Percentiles rank a stretch among this genome's conserved stretches.
Evolutionary conservation across 2,888 invertebrate genomes (phyloP).

Genomic region (Acanthosepion pharaonis): DNA sequence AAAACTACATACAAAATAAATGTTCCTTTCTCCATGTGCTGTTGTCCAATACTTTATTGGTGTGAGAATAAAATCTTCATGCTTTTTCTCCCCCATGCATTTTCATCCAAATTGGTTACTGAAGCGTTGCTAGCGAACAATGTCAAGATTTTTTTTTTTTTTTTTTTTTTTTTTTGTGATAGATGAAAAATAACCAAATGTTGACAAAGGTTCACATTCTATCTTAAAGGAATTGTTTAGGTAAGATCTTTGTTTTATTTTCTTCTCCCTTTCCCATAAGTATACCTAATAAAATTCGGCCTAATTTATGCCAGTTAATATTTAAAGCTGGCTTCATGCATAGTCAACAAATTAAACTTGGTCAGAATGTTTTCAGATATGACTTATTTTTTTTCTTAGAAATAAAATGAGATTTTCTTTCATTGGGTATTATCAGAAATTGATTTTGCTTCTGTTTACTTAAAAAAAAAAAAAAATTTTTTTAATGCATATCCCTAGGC

Average conservation of each 20-base stretch:
- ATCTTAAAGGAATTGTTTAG: constrained; percentile 37
- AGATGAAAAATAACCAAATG: constrained; percentile 36
- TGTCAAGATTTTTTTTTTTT: constrained; percentile 38
- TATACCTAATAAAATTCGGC: constrained; percentile 39
- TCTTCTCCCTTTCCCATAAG: background rate
- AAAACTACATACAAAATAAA: constrained; percentile 46
- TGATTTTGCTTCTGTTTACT: background rate
- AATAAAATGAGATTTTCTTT: background rate
- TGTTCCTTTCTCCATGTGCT: constrained; percentile 48
- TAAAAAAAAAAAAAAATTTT: background rate
- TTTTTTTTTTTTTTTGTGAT: background rate
- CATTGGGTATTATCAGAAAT: background rate
- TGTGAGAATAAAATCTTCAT: constrained; percentile 39
- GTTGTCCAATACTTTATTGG: constrained; percentile 46
- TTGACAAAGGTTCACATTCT: constrained; percentile 42
- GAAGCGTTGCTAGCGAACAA: constrained; percentile 47
- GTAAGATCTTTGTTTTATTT: background rate
- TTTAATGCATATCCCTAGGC: background rate
- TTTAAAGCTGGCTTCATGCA: background rate
- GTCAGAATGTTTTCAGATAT: background rate
- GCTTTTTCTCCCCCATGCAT: constrained; percentile 34
- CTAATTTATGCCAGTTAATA: constrained; percentile 35
- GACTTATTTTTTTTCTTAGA: background rate
- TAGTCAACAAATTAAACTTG: constrained; percentile 33
- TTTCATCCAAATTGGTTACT: constrained; percentile 48